A percentile compares a stretch with the other conserved stretches of the same genome.
These are phyloP conservation scores for Patella caerulea DNA, from an alignment of 2,888 invertebrate genomes.

Conservation along the genomic window DNA sequence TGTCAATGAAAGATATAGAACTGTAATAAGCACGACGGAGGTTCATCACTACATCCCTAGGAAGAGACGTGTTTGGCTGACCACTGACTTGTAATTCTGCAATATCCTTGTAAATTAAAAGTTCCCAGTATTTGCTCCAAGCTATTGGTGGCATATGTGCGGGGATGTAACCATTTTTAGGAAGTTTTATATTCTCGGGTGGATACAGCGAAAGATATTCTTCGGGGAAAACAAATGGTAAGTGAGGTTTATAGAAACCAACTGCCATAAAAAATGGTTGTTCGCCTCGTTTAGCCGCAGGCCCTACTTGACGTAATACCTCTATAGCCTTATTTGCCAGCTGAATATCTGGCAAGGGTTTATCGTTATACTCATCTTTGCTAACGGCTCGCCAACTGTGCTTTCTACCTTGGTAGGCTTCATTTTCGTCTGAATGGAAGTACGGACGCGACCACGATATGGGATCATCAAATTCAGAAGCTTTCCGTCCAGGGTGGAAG, in stretches of 20 bases:
- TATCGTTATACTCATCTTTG: constrained; percentile 63
- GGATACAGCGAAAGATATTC: constrained; percentile 79
- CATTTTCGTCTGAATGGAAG: constrained; percentile 31
- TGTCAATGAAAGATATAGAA: constrained; percentile 43
- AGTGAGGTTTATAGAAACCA: constrained; percentile 75
- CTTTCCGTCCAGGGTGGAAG: constrained; percentile 79
- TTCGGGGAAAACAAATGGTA: constrained; percentile 83
- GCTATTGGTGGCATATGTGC: constrained; percentile 46
- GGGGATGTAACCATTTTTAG: constrained; percentile 46
- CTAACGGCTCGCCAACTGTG: constrained; percentile 47
- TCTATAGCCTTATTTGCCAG: constrained; percentile 78
- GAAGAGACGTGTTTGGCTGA: constrained; percentile 48
- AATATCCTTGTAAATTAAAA: constrained; percentile 42
- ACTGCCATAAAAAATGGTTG: constrained; percentile 85
- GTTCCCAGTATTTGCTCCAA: constrained; percentile 44
- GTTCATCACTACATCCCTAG: constrained; percentile 30
- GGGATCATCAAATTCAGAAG: constrained; percentile 41
- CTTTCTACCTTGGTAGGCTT: constrained; percentile 15
- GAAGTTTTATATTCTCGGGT: constrained; percentile 28
- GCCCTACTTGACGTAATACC: constrained; percentile 74
- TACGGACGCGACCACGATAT: constrained; percentile 49
- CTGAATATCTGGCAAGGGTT: constrained; percentile 85
- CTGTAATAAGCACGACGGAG: constrained; percentile 46
- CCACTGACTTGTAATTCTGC: constrained; percentile 39
- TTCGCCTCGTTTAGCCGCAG: constrained; percentile 54